Evolutionary conservation across 1,140 invertebrate genomes (phyloP), one percentile per base, ranked within the genome.

Genomic region (Temnothorax longispinosus): DNA sequence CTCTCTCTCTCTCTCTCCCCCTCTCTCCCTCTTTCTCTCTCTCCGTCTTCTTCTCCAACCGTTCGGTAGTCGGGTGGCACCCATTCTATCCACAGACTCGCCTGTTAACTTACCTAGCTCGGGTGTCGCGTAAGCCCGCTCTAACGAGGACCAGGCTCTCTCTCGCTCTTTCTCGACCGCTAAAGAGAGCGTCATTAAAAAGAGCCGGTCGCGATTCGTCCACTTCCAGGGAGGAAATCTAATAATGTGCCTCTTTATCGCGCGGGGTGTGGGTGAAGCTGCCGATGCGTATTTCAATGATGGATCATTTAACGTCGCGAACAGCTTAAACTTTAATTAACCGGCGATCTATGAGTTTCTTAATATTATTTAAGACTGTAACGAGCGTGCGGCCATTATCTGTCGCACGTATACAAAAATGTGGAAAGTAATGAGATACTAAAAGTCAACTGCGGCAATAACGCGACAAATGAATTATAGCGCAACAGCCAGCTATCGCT

Each of bases 61-160:
- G 21, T 56, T 75, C 41, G 52, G 38, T 69, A 69, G 52, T 71
- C 18, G 76, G 11, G 60, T 65, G 18, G 47, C 50, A 71, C n/a
- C n/a, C 21, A 81, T 67, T 52, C 52, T 74, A 58, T 56, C 32
- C 69, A 2, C 32, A 11, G 54, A 21, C 32, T 50, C 54, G 21
- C 13, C 50, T 62, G 54, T 74, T 74, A 74, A 74, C 69, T 84
- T 50, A 84, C 67, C 69, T 84, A 84, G 69, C 69, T 84, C 69
- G 69, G 41, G 13, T 75, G 69, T 84, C 80, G 69, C 56, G 18
- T 60, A 84, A 84, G 13, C 1, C 69, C 27, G 54, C 35, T 84
- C 41, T 84, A 75, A 75, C 80, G 15, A 74, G 67, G 54, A 75
- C 41, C 54, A 60, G 56, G 21, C 13, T 18, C 8, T 47, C 21